These are phyloP conservation scores for Phyto melanocephala DNA, from an alignment of 2,888 invertebrate species.

Conservation along the genomic window DNA sequence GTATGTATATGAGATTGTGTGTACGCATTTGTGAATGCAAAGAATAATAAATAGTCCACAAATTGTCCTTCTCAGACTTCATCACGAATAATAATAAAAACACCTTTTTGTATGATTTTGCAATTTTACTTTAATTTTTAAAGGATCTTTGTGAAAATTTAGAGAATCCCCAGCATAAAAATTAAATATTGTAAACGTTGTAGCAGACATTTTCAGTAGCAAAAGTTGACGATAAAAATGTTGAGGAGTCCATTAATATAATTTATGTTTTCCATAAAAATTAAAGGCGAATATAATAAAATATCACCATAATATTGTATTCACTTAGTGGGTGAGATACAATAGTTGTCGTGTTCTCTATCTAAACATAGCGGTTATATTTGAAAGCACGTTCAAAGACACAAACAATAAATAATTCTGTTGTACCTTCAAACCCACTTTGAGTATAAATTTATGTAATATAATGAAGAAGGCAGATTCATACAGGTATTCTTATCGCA, in stretches of 20 bases:
- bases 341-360: no score
- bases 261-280: constrained; percentile 19
- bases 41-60: constrained; percentile 8
- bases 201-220: neutral
- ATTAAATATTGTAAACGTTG: constrained; percentile 31
- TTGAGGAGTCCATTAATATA: constrained; percentile 49
- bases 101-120: neutral
- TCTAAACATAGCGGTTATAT: neutral
- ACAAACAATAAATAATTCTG: no score
- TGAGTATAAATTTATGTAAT: no score
- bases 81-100: neutral
- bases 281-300: constrained; percentile 10
- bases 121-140: neutral
- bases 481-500: no score
- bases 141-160: constrained; percentile 32
- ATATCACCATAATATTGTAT: constrained; percentile 6
- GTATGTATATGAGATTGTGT: neutral
- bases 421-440: no score
- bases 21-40: neutral
- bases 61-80: neutral
- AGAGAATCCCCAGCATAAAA: constrained; percentile 37
- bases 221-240: constrained; percentile 27
- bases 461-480: no score
- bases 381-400: constrained; percentile 21
- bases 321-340: no score